Conservation (phyloP, 2,888 invertebrate genomes). For the Hylaea fasciaria region DNA sequence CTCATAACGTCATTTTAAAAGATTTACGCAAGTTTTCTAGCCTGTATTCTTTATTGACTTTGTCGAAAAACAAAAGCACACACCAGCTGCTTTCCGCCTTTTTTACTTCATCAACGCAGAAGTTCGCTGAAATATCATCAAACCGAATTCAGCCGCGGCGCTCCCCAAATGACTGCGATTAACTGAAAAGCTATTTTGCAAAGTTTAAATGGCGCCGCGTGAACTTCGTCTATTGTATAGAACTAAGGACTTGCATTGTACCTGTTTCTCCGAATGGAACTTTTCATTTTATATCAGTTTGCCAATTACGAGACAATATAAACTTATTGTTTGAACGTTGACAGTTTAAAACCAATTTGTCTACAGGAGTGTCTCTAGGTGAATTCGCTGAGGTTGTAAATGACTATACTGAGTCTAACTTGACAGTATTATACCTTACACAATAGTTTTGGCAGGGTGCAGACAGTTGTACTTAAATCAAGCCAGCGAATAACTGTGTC, state of each 20-base stretch:
- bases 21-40: no score
- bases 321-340: conserved; percentile 33
- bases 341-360: conserved; percentile 32
- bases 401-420: neutral
- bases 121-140: conserved; percentile 70
- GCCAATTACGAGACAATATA: conserved; percentile 40
- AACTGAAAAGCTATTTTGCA: conserved; percentile 75
- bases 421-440: neutral
- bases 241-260: conserved; percentile 68
- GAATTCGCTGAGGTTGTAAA: neutral
- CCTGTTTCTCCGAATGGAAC: conserved; percentile 55
- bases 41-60: no score
- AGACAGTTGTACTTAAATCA: no score
- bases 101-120: conserved; percentile 30
- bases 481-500: no score
- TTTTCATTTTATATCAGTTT: conserved; percentile 51
- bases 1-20: no score
- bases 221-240: conserved; percentile 73
- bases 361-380: conserved; percentile 5
- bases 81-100: no score
- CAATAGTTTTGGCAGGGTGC: no score
- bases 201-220: conserved; percentile 72
- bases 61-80: no score
- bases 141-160: conserved; percentile 63
- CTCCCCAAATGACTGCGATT: conserved; percentile 77